Percentiles rank a stretch among this genome's conserved stretches.
phyloP scores from a whole-genome alignment of 2,113 vertebrate genomes.

The Aphelocoma coerulescens region DNA sequence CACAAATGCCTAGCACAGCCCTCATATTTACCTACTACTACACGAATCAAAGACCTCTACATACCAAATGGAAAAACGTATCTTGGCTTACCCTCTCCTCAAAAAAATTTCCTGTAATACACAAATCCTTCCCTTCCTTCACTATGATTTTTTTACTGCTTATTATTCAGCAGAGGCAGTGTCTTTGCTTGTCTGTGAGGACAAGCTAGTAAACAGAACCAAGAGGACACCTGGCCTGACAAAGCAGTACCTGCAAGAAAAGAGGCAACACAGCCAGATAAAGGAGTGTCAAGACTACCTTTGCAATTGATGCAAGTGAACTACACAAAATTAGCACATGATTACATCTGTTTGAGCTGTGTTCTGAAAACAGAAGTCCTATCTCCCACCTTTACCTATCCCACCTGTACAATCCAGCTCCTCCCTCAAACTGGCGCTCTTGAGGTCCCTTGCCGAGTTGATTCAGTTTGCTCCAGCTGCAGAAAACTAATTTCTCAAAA shows the following conservation, averaged over 20 bases:
- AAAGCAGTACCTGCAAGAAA: not conserved
- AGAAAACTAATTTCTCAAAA: not conserved
- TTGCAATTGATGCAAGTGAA: not conserved
- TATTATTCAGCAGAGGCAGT: not conserved
- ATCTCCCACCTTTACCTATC: not conserved
- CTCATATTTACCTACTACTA: not conserved
- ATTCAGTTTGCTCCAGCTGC: not conserved
- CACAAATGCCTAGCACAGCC: not conserved
- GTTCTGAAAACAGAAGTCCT: not conserved
- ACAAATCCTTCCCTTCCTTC: not conserved
- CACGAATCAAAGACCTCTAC: not conserved
- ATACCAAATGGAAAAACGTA: not conserved
- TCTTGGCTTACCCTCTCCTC: not conserved
- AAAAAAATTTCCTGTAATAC: not conserved
- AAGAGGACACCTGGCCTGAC: not conserved
- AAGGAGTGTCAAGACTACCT: not conserved
- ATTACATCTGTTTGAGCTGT: not conserved
- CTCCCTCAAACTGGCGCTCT: not conserved
- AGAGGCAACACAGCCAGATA: not conserved
- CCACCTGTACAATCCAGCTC: not conserved
- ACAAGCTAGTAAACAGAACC: not conserved
- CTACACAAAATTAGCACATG: not conserved
- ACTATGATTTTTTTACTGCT: not conserved
- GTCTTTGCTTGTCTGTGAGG: not conserved
- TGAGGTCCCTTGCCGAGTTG: not conserved